Conservation (phyloP, 2,888 invertebrate species). For the Campoplex capitator region DNA sequence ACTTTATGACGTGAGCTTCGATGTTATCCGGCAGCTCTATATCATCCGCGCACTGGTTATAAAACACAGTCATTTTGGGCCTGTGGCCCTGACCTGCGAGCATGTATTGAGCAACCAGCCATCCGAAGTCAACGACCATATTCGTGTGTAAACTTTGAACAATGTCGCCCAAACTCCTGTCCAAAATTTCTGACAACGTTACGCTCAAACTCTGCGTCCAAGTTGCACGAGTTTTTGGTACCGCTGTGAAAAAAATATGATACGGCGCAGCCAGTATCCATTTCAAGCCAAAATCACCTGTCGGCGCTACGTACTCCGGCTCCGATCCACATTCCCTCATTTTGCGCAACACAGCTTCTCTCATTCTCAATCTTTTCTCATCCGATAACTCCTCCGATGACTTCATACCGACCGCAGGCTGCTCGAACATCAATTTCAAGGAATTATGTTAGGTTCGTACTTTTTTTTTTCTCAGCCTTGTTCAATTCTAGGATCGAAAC, state of each 20-base stretch:
- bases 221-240: slow-evolving; percentile 88
- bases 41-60: slow-evolving; percentile 51
- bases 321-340: slow-evolving; percentile 83
- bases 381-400: background rate
- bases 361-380: slow-evolving; percentile 65
- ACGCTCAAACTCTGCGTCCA: slow-evolving; percentile 89
- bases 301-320: slow-evolving; percentile 86
- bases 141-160: slow-evolving; percentile 94
- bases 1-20: slow-evolving; percentile 73
- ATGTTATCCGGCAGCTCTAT: slow-evolving; percentile 74
- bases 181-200: slow-evolving; percentile 92
- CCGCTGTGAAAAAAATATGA: slow-evolving; percentile 91
- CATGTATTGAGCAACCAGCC: slow-evolving; percentile 94
- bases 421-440: background rate
- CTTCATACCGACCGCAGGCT: background rate
- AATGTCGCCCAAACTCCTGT: slow-evolving; percentile 91
- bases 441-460: background rate
- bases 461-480: background rate
- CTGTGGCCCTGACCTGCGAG: slow-evolving; percentile 89
- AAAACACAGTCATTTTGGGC: slow-evolving; percentile 81
- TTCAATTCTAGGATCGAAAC: background rate
- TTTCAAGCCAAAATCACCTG: slow-evolving; percentile 88
- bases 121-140: slow-evolving; percentile 96
- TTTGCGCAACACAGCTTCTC: slow-evolving; percentile 75
- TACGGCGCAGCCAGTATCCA: slow-evolving; percentile 90